Evolutionary conservation across 2,797 vertebrate genomes (phyloP).

Genomic region (Falco naumanni): DNA sequence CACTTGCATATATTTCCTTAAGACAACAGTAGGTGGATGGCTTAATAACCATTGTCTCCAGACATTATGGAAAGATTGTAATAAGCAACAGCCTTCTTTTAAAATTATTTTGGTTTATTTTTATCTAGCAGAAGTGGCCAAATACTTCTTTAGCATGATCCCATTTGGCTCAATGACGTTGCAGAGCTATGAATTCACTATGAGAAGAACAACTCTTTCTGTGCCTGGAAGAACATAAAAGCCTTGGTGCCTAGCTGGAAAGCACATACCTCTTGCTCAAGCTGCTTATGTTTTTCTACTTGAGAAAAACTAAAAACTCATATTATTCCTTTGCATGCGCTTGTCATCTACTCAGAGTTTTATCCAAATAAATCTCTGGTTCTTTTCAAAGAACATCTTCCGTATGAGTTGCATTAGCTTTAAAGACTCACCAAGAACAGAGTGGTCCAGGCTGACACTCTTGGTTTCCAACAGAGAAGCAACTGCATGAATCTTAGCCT

Average conservation of each 20-base stretch:
- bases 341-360: constrained; percentile 35
- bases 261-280: constrained; percentile 35
- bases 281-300: not conserved
- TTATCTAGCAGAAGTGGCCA: not conserved
- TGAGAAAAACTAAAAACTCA: constrained; percentile 28
- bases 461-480: constrained; percentile 19
- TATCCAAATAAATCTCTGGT: constrained; percentile 29
- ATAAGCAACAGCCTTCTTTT: not conserved
- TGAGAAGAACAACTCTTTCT: not conserved
- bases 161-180: not conserved
- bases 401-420: not conserved
- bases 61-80: not conserved
- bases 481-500: not conserved
- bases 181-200: constrained; percentile 25
- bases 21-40: not conserved
- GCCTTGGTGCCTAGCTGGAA: not conserved
- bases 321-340: constrained; percentile 33
- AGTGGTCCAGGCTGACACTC: not conserved
- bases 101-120: constrained; percentile 28
- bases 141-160: not conserved
- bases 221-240: not conserved
- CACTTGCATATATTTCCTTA: not conserved
- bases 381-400: constrained; percentile 25
- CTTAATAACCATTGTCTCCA: not conserved
- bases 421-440: constrained; percentile 51